These are phyloP conservation scores for Amphiduros pacificus DNA, from an alignment of 2,888 invertebrate species.

Conservation along the genomic window DNA sequence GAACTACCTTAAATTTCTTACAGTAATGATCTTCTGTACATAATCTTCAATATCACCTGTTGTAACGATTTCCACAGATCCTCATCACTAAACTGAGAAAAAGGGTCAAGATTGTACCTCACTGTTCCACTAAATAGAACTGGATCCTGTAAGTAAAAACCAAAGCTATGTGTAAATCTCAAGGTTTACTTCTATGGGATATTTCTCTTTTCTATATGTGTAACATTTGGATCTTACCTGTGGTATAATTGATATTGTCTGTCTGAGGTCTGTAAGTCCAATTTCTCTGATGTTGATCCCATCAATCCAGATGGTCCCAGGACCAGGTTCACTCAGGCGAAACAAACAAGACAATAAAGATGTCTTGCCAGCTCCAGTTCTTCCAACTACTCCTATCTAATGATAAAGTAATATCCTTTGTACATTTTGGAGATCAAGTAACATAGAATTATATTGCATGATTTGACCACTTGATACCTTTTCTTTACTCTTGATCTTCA, in stretches of 20 bases:
- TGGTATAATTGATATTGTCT: not conserved
- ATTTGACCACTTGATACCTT: too few relatives aligned
- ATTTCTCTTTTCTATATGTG: too few relatives aligned
- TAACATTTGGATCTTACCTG: too few relatives aligned
- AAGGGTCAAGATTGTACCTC: constrained; percentile 14
- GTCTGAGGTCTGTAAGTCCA: not conserved
- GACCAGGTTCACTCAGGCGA: not conserved
- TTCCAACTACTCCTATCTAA: not conserved
- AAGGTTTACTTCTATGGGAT: too few relatives aligned
- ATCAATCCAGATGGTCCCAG: not conserved
- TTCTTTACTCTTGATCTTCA: not conserved
- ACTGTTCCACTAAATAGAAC: constrained; percentile 16
- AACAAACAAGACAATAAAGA: not conserved
- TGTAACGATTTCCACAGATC: constrained; percentile 7
- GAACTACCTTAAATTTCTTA: too few relatives aligned
- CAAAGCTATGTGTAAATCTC: too few relatives aligned
- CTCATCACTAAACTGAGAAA: constrained; percentile 5
- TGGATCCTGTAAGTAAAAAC: too few relatives aligned
- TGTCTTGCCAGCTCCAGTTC: not conserved
- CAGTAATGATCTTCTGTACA: too few relatives aligned
- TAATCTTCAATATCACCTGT: too few relatives aligned
- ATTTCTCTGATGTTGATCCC: not conserved
- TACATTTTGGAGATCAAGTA: too few relatives aligned
- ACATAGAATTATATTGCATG: too few relatives aligned
- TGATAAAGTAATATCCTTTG: too few relatives aligned